Evolutionary conservation across 2,113 vertebrate genomes (phyloP).

Genomic region (Myotis brandtii): DNA sequence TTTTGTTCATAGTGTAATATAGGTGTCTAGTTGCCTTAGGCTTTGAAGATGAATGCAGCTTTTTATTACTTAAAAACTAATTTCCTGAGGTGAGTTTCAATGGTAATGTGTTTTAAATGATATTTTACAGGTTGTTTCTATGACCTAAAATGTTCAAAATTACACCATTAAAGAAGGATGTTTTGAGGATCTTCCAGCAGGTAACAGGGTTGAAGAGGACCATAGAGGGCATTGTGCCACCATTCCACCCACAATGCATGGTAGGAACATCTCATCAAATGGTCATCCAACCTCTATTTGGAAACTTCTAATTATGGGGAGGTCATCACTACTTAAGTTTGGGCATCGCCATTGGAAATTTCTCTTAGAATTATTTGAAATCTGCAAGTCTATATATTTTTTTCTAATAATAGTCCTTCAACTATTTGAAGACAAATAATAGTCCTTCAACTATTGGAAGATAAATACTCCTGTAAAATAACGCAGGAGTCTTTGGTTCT

Average conservation of each 20-base stretch:
- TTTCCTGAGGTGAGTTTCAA: background rate
- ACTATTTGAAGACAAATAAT: background rate
- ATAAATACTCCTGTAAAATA: background rate
- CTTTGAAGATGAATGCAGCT: background rate
- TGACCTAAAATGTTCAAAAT: background rate
- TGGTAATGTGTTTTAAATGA: background rate
- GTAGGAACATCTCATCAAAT: background rate
- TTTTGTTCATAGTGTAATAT: background rate
- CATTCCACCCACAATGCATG: background rate
- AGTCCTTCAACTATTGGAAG: background rate
- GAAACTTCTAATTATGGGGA: background rate
- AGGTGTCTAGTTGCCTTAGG: background rate
- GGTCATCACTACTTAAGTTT: background rate
- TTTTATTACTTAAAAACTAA: conserved; percentile 16
- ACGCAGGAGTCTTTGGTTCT: background rate
- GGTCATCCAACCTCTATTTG: background rate
- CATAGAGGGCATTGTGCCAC: background rate
- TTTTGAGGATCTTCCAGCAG: background rate
- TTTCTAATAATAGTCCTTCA: background rate
- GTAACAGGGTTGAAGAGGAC: background rate
- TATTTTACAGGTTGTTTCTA: background rate
- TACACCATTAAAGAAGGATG: background rate
- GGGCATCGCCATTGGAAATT: background rate
- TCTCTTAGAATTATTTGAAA: background rate
- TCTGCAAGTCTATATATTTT: background rate